phyloP scores from a whole-genome alignment of 2,113 vertebrate genomes.

The Tyrannus savana region DNA sequence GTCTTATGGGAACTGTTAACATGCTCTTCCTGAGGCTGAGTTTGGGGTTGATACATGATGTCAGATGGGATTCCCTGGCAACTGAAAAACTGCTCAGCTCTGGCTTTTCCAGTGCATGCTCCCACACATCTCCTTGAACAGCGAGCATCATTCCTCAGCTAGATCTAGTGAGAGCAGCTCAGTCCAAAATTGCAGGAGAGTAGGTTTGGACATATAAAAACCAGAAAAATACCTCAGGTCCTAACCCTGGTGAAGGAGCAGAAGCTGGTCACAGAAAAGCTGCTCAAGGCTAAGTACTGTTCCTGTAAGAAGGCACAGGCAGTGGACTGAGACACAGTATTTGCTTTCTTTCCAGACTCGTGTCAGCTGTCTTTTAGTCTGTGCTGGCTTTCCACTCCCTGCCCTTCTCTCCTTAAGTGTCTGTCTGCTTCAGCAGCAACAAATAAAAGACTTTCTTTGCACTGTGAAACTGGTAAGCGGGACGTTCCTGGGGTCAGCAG shows the following conservation, averaged over 20 bases:
- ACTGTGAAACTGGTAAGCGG: neutral
- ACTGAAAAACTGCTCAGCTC: neutral
- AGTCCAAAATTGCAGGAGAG: neutral
- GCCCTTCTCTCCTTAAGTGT: neutral
- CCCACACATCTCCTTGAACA: neutral
- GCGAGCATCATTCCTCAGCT: neutral
- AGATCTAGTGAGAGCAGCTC: neutral
- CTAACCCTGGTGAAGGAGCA: neutral
- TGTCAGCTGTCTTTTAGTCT: neutral
- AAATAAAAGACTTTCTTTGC: neutral
- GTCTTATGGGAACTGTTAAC: neutral
- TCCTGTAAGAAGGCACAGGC: neutral
- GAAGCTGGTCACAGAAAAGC: neutral
- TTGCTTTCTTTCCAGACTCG: neutral
- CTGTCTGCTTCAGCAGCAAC: neutral
- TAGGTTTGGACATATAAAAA: neutral
- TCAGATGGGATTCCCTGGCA: neutral
- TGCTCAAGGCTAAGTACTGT: neutral
- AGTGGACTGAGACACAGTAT: neutral
- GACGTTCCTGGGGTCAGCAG: neutral
- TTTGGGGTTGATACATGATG: neutral
- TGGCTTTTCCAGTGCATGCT: neutral
- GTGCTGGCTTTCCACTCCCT: neutral
- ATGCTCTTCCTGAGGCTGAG: neutral
- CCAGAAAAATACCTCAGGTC: neutral